Percentiles rank a stretch among this genome's conserved stretches.
Conservation (phyloP, 1,140 invertebrate species). For the Drosophila sechellia region DNA sequence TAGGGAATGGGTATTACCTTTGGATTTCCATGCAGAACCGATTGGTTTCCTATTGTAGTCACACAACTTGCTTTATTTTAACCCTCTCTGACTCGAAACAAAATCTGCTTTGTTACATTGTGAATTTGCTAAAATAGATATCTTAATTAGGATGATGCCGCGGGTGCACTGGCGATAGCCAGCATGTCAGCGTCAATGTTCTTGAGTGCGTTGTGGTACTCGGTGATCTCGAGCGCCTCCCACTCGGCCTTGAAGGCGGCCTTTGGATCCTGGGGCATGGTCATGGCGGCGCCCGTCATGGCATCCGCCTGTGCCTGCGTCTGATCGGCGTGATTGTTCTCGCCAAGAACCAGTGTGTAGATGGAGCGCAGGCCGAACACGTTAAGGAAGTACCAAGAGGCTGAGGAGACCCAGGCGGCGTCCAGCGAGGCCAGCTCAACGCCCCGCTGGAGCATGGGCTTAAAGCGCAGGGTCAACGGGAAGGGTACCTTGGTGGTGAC, state of each 20-base stretch:
- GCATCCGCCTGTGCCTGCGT: conserved; percentile 98
- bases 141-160: conserved; percentile 11
- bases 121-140: conserved; percentile 41
- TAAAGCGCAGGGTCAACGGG: conserved; percentile 98
- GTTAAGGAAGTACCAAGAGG: conserved; percentile 99
- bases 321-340: conserved; percentile 99
- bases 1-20: neutral
- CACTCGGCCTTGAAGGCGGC: conserved; percentile 99
- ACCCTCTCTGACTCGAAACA: conserved; percentile 42
- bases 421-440: conserved; percentile 97
- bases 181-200: conserved; percentile 89
- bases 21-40: neutral
- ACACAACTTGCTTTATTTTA: conserved; percentile 39
- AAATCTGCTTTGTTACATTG: conserved; percentile 42
- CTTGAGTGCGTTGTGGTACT: conserved; percentile 95
- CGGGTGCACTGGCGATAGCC: conserved; percentile 39
- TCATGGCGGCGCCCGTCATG: conserved; percentile 98
- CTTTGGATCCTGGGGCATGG: conserved; percentile 98
- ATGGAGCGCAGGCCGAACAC: conserved; percentile 99
- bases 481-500: conserved; percentile 99
- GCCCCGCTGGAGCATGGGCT: conserved; percentile 99
- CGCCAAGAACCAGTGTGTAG: conserved; percentile 98
- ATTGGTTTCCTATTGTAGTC: conserved; percentile 18
- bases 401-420: conserved; percentile 99
- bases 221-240: conserved; percentile 98